Base-by-base conservation (phyloP, 2,113 vertebrate species). In the Tursiops truncatus region DNA sequence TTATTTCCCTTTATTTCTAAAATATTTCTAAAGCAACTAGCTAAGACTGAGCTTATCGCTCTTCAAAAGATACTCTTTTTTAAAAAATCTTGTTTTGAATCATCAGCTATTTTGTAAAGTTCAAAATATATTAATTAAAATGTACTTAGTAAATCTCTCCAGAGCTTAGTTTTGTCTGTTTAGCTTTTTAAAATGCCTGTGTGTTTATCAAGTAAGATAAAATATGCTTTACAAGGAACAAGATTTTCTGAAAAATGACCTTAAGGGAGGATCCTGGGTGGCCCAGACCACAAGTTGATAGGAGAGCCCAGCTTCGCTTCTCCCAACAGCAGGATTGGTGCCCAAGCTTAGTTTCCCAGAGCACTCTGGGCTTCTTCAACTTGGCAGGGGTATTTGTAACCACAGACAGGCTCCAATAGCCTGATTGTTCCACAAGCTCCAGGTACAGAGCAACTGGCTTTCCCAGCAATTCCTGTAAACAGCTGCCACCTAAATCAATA, bases 21-120 rank as follows among this genome's bases (percentile, higher is more conserved):
- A 41, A 7, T 33, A 88, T 74, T 74, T 95, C 23, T 84, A 38
- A 95, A 91, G 47, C 62, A 80, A 95, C 23, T 81, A 89, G 10
- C 6, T 88, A 91, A 93, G 9, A 8, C 6, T 88, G 86, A 93
- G 5, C 5, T 83, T 76, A 81, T 71, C 31, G 68, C 5, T 79
- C 23, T 82, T 96, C 41, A 77, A 80, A 38, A 88, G 80, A 21
- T 23, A n/a, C 5, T 28, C 21, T 84, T 28, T 50, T 74, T 44
- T 50, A 36, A 60, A 23, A 6, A 36, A 12, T 44, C 7, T 80
- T 70, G 6, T 65, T 97, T 97, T 91, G 47, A 96, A 87, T 95
- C 70, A 81, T 90, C 60, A 92, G 62, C 58, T 88, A 44, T 95
- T 97, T 92, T 92, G 26, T 95, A 90, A 95, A 96, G 44, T n/a